Evolutionary conservation across 2,888 invertebrate species (phyloP).

Genomic region (Rotaria socialis): DNA sequence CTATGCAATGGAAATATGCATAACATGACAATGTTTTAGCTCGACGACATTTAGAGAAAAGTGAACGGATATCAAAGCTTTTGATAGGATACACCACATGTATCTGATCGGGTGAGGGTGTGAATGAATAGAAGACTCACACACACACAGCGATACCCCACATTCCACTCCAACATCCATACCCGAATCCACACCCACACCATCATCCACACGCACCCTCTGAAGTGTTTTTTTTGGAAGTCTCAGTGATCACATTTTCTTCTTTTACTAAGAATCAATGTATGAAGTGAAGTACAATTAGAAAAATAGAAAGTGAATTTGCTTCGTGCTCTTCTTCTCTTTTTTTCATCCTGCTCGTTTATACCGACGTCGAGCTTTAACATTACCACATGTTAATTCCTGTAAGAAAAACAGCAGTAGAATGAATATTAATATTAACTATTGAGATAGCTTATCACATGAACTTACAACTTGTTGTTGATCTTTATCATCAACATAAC

Average conservation of each 20-base stretch:
- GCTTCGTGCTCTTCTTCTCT: neutral
- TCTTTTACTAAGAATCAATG: too few species aligned
- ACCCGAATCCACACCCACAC: too few species aligned
- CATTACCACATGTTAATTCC: constrained; percentile 1
- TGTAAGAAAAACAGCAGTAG: neutral
- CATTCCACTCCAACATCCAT: too few species aligned
- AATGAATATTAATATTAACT: neutral
- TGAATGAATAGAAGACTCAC: too few species aligned
- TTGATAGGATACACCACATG: neutral
- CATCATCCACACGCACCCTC: too few species aligned
- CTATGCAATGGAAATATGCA: neutral
- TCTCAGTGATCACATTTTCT: too few species aligned
- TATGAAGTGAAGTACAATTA: neutral
- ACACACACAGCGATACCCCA: too few species aligned
- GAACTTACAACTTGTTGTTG: neutral
- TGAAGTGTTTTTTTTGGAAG: too few species aligned
- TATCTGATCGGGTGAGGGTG: neutral
- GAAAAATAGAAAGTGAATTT: neutral
- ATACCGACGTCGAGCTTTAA: neutral
- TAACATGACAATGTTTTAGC: neutral
- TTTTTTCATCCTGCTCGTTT: neutral
- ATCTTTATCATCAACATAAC: neutral
- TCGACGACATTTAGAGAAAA: neutral
- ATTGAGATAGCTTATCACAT: neutral
- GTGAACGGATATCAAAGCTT: neutral